These are phyloP conservation scores for Octodonta nipae DNA, from an alignment of 2,888 invertebrate genomes.

Conservation along the genomic window DNA sequence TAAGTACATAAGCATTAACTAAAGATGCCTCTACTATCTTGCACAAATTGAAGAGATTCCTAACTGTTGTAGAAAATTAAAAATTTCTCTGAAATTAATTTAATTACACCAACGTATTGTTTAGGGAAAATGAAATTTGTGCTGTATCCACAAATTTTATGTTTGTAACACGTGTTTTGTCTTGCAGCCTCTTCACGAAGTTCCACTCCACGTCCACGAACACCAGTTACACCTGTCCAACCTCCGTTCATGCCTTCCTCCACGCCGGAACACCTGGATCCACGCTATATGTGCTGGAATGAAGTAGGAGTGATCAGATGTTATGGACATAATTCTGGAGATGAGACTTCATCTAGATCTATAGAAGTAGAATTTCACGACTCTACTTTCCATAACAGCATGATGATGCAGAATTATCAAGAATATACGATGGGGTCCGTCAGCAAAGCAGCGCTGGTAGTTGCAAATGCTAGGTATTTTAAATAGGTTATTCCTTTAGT, in stretches of 20 bases:
- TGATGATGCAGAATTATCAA: slow-evolving; percentile 76
- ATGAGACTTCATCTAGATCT: slow-evolving; percentile 41
- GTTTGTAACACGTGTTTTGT: no score
- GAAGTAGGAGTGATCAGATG: slow-evolving; percentile 79
- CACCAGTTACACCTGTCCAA: slow-evolving; percentile 50
- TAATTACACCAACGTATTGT: no score
- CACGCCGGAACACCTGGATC: slow-evolving; percentile 67
- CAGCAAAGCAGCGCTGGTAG: slow-evolving; percentile 61
- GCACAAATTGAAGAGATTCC: no score
- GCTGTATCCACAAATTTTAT: no score
- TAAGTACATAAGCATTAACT: no score
- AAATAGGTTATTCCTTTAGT: no score
- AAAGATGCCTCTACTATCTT: no score
- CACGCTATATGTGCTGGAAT: slow-evolving; percentile 72
- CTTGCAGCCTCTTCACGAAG: slow-evolving; percentile 23
- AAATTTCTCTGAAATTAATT: no score
- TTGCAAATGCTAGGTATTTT: slow-evolving; percentile 63
- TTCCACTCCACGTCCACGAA: slow-evolving; percentile 28
- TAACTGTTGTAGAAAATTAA: no score
- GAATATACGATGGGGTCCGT: slow-evolving; percentile 81
- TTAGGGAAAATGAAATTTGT: no score
- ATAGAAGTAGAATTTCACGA: slow-evolving; percentile 96
- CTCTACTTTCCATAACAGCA: slow-evolving; percentile 70
- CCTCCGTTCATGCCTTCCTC: slow-evolving; percentile 82
- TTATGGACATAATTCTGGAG: slow-evolving; percentile 57